phyloP scores from a whole-genome alignment of 2,113 vertebrate species.

The Nestor notabilis region DNA sequence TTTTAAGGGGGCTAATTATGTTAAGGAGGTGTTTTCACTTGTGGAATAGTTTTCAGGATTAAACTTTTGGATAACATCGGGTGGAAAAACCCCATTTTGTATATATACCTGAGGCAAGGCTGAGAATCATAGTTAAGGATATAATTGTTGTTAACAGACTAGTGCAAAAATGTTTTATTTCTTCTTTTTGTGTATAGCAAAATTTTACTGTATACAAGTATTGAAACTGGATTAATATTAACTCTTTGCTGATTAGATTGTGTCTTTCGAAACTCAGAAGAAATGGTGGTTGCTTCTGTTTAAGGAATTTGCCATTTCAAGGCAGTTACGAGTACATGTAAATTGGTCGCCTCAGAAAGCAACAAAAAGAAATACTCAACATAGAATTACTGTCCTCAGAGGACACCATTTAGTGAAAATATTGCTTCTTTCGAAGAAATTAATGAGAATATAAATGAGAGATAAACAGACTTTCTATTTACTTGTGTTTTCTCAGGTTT shows the following conservation, averaged over 20 bases:
- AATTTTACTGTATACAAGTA: not conserved
- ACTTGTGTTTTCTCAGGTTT: not conserved
- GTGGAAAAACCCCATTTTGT: not conserved
- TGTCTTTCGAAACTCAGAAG: not conserved
- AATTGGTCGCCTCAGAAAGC: not conserved
- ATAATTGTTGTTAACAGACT: not conserved
- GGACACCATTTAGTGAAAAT: not conserved
- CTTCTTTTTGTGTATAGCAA: not conserved
- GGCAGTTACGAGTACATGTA: not conserved
- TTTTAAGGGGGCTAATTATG: not conserved
- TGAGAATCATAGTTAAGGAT: not conserved
- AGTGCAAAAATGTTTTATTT: not conserved
- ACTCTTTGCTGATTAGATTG: not conserved
- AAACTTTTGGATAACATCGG: not conserved
- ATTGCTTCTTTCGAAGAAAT: not conserved
- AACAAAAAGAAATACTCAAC: not conserved
- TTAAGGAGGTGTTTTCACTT: not conserved
- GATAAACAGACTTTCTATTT: not conserved
- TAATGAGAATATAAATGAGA: not conserved
- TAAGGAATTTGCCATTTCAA: not conserved
- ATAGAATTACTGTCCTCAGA: not conserved
- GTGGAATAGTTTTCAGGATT: not conserved
- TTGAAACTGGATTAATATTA: not conserved
- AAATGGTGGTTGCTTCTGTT: not conserved
- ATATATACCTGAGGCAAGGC: not conserved